Percentiles rank a stretch among this genome's conserved stretches.
phyloP scores from a whole-genome alignment of 2,113 vertebrate genomes.

The Grammomys dolichurus region DNA sequence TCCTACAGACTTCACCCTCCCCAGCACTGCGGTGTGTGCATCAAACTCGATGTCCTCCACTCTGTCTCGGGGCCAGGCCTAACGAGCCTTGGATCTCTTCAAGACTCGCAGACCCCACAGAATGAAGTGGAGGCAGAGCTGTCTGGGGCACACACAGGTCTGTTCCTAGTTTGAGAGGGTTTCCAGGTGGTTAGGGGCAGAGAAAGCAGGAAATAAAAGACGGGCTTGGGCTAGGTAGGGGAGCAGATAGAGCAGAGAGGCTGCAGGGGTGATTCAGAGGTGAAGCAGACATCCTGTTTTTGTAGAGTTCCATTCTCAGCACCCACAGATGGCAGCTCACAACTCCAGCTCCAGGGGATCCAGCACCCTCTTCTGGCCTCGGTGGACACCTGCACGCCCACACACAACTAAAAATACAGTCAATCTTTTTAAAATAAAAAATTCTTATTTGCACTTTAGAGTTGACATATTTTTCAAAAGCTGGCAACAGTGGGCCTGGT shows the following conservation, averaged over 20 bases:
- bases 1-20: neutral
- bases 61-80: rapidly evolving
- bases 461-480: neutral
- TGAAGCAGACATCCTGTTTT: neutral
- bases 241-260: neutral
- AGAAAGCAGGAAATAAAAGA: neutral
- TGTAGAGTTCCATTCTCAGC: neutral
- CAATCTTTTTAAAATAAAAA: neutral
- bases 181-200: neutral
- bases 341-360: neutral
- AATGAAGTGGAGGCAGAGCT: neutral
- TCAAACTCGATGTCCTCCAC: neutral
- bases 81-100: neutral
- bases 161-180: neutral
- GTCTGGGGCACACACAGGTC: neutral
- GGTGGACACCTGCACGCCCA: neutral
- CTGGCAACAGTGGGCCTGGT: neutral
- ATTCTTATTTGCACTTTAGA: neutral
- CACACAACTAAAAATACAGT: neutral
- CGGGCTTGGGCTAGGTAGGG: neutral
- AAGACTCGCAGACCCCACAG: neutral
- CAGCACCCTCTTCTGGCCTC: neutral
- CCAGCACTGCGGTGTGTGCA: neutral
- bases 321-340: neutral
- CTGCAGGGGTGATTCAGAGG: neutral